Base-by-base conservation (phyloP, 2,797 vertebrate species). In the Oophaga sylvatica region DNA sequence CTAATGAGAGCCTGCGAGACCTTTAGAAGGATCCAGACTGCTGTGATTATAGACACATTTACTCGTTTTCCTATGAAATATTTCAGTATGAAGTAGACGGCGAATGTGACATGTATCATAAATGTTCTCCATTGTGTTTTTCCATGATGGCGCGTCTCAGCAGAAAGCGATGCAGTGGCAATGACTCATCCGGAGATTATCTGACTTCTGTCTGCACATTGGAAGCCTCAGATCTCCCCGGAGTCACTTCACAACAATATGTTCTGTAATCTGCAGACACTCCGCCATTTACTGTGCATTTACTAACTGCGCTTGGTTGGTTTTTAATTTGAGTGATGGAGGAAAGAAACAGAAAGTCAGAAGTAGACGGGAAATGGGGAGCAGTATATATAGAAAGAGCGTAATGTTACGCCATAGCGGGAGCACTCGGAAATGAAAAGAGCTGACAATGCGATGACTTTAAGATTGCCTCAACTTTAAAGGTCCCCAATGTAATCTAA, bases 191-290 rank as follows among this genome's bases (percentile, higher is more conserved):
- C 45, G 7, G 45, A 53, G 41, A 76, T 76, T 76, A 76, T 76
- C 73, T 76, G 73, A n/a, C 73, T 76, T 11, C 73, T 76, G 45
- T 13, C 73, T 45, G 73, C 20, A 53, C 73, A 76, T 45, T 76
- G 73, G 41, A 76, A 53, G 73, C 73, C 73, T 5, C 10, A n/a
- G 7, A 13, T 48, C 41, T 76, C 73, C 73, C 73, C 45, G 73
- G 73, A 76, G 73, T 76, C 73, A n/a, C 73, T 13, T 35, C 73
- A 76, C 45, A 53, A 26, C 73, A 76, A 76, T 76, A 76, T 76
- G 73, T 76, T 76, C 73, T 76, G 41, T 48, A 75, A 75, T 75
- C 71, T 75, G 71, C 71, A 75, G 48, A 48, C 71, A 22, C 71
- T 75, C 71, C 71, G 71, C 71, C 71, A 75, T 48, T 48, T 75